Base-by-base conservation (phyloP, 2,113 vertebrate genomes). In the Macrotis lagotis region DNA sequence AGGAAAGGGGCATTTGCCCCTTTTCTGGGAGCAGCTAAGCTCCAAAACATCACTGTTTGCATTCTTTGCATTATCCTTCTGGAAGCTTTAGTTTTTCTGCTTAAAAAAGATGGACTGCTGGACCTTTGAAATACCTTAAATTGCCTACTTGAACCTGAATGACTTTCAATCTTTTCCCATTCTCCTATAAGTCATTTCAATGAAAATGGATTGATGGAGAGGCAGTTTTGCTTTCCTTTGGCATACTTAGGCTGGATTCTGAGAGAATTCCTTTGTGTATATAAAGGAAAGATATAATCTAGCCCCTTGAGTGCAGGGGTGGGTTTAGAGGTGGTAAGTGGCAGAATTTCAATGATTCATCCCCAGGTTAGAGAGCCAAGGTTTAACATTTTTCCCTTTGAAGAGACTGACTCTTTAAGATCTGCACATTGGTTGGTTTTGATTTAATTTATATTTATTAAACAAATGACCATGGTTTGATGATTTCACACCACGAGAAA, bases 391-490 rank as follows among this genome's bases (percentile, higher is more conserved):
- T 50, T 2, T 1, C 22, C 14, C 50, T 92, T 50, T 49, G 90
- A 89, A 96, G 48, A 95, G 52, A 93, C 0, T 37, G 1, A 93
- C 44, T 93, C 55, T 50, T 89, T 5, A 91, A 9, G 49, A 51
- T 91, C 92, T 94, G 92, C 48, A 3, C 8, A 19, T 94, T 48
- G 8, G 16, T 95, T 92, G 95, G 25, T 10, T 90, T 4, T 50
- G 83, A 48, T 2, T 96, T 51, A 2, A 89, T 88, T 91, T 92
- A n/a, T 95, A 37, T 48, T 88, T 91, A 48, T 90, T 93, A 95
- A 51, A 53, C 44, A 59, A 95, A 25, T 48, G 94, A 37, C 9
- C 22, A 94, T 0, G 50, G 25, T 52, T 19, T 91, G n/a, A 66
- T 51, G 4, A 22, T 94, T 48, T 93, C 48, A 49, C n/a, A 92